These are phyloP conservation scores for Myotis myotis DNA, from an alignment of 2,797 vertebrate genomes.

Conservation along the genomic window DNA sequence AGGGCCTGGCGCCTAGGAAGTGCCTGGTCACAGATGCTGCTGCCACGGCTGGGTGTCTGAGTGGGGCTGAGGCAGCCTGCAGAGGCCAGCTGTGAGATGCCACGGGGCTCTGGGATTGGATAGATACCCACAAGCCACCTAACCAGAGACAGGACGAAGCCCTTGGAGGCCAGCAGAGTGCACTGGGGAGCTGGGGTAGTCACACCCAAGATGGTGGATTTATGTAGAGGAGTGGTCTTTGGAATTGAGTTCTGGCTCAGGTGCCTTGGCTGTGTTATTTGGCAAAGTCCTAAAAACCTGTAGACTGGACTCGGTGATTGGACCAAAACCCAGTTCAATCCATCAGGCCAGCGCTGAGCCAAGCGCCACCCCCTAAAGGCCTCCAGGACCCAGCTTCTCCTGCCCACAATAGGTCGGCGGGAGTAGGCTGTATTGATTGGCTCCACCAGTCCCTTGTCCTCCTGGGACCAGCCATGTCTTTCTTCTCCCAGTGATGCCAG, in stretches of 20 bases:
- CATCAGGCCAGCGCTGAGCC: background rate
- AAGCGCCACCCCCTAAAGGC: background rate
- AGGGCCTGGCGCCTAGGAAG: background rate
- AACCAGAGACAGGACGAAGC: background rate
- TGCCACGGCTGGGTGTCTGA: background rate
- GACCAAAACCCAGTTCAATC: background rate
- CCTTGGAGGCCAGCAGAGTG: background rate
- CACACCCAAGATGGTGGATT: background rate
- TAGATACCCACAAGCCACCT: background rate
- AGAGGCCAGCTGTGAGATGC: background rate
- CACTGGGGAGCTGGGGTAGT: too few species aligned
- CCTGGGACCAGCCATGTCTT: background rate
- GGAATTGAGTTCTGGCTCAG: background rate
- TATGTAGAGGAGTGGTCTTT: background rate
- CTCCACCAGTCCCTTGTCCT: background rate
- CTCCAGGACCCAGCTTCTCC: background rate
- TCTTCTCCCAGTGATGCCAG: background rate
- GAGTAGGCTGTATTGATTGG: background rate
- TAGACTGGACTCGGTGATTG: background rate
- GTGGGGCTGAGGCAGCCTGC: background rate
- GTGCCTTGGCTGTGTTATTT: background rate
- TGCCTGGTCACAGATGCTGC: background rate
- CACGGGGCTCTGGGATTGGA: background rate
- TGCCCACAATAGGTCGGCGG: background rate
- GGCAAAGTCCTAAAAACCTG: background rate